Conservation (phyloP, 1,140 invertebrate genomes). For the Diprion similis region DNA sequence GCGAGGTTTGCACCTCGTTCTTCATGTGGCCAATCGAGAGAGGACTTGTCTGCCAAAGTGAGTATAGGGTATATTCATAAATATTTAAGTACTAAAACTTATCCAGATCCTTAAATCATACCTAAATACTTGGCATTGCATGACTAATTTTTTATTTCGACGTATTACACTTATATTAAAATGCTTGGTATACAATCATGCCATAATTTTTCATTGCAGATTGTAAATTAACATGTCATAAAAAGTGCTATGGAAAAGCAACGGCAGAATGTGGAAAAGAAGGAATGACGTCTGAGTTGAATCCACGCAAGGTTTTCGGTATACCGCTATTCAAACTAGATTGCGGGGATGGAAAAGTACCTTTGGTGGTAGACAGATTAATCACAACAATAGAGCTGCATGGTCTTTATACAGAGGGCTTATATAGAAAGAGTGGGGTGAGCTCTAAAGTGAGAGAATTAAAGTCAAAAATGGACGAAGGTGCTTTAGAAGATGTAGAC, state of each 20-base stretch:
- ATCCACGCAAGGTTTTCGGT: constrained; percentile 75
- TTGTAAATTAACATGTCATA: constrained; percentile 94
- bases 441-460: constrained; percentile 81
- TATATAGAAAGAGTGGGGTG: constrained; percentile 93
- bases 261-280: constrained; percentile 68
- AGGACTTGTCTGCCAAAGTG: constrained; percentile 82
- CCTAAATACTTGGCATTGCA: constrained; percentile 15
- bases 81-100: no score
- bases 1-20: constrained; percentile 93
- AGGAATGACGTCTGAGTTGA: constrained; percentile 56
- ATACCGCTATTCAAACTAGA: constrained; percentile 75
- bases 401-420: constrained; percentile 90
- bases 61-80: constrained; percentile 41
- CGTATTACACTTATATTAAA: background rate
- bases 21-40: constrained; percentile 95
- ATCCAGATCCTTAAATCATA: constrained; percentile 2
- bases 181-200: background rate
- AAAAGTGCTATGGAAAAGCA: constrained; percentile 86
- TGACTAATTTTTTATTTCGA: background rate
- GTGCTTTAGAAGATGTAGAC: constrained; percentile 71
- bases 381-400: constrained; percentile 91
- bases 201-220: constrained; percentile 66
- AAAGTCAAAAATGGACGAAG: constrained; percentile 76
- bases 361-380: constrained; percentile 84
- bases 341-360: constrained; percentile 82